These are phyloP conservation scores for Camponotus vicinus DNA, from an alignment of 1,140 invertebrate genomes.

Conservation along the genomic window DNA sequence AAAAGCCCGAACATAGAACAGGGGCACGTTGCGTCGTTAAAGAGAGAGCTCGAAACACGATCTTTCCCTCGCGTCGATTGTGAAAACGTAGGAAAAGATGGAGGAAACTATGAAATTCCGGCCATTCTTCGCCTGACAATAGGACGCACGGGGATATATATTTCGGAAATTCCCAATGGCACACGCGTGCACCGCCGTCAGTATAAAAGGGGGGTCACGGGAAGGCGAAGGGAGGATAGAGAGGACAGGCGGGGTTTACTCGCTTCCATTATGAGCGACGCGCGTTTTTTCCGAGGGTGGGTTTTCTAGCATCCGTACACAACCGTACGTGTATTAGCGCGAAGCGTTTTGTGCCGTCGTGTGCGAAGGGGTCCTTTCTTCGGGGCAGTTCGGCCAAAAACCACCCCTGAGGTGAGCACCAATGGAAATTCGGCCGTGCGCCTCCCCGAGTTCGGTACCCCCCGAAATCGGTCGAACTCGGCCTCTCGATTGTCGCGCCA, in stretches of 20 bases:
- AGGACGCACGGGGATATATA: conserved; percentile 71
- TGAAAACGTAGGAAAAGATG: conserved; percentile 76
- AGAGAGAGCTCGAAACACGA: conserved; percentile 76
- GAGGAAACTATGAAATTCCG: conserved; percentile 80
- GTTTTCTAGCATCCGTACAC: conserved; percentile 72
- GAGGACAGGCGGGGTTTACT: conserved; percentile 51
- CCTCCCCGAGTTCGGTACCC: conserved; percentile 55
- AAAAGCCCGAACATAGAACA: conserved; percentile 6
- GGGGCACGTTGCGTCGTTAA: conserved; percentile 24
- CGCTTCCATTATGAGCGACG: conserved; percentile 83
- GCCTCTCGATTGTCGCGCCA: conserved; percentile 57
- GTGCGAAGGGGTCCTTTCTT: conserved; percentile 78
- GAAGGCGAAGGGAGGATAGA: neutral
- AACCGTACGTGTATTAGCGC: conserved; percentile 69
- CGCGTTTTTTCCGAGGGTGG: conserved; percentile 79
- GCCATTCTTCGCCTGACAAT: conserved; percentile 81
- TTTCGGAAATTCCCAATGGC: conserved; percentile 79
- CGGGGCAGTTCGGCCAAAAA: conserved; percentile 82
- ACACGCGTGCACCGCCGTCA: conserved; percentile 56
- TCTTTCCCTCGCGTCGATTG: conserved; percentile 62
- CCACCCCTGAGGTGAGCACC: conserved; percentile 83
- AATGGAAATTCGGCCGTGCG: conserved; percentile 76
- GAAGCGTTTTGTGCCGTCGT: conserved; percentile 77
- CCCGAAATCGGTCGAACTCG: conserved; percentile 38
- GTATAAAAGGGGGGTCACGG: conserved; percentile 39